Evolutionary conservation across 2,113 vertebrate species (phyloP).

Genomic region (Plecturocebus donacophilus): DNA sequence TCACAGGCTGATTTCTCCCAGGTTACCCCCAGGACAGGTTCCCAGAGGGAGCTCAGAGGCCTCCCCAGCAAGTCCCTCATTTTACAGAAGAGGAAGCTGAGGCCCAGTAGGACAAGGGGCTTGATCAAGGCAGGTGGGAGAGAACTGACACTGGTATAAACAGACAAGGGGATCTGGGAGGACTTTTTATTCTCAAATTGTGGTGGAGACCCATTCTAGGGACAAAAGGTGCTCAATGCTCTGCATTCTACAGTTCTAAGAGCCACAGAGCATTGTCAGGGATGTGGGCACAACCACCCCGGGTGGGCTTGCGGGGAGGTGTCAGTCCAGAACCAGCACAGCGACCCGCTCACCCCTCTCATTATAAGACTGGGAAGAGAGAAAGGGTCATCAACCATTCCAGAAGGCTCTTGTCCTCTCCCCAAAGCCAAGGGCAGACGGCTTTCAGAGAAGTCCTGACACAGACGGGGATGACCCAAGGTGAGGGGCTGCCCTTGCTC

Average conservation of each 20-base stretch:
- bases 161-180: not conserved
- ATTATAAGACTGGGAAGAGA: not conserved
- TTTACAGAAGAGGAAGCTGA: not conserved
- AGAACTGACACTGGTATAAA: accelerated
- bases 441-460: not conserved
- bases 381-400: not conserved
- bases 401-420: not conserved
- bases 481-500: too few relatives aligned
- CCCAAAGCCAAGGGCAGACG: not conserved
- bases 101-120: not conserved
- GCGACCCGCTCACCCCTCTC: accelerated
- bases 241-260: not conserved
- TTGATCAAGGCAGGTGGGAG: not conserved
- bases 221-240: not conserved
- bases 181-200: not conserved
- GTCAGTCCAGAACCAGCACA: not conserved
- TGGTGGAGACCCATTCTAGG: not conserved
- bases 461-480: not conserved
- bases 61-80: not conserved
- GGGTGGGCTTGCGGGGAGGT: not conserved
- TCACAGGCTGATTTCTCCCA: not conserved
- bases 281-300: accelerated
- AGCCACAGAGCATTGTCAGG: not conserved
- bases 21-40: not conserved
- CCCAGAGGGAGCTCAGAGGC: not conserved